A percentile compares a stretch with the other conserved stretches of the same genome.
phyloP scores from a whole-genome alignment of 2,113 vertebrate species.

The Xenopus borealis region DNA sequence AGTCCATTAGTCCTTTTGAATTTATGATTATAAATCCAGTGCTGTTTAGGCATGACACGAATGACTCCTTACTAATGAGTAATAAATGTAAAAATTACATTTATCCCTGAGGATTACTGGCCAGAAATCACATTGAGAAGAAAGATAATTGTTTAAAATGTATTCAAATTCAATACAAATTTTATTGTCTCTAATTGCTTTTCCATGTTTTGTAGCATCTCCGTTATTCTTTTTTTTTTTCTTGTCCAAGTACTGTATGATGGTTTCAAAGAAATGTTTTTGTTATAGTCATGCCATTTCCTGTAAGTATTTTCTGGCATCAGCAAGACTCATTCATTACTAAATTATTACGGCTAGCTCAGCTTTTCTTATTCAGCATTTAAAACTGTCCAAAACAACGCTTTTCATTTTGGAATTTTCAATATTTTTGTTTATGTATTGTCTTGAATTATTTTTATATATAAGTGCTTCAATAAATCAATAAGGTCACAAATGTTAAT shows the following conservation, averaged over 20 bases:
- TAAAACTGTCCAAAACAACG: no score
- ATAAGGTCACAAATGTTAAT: no score
- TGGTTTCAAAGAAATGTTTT: constrained; percentile 37
- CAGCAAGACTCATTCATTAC: constrained; percentile 49
- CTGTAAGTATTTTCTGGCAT: constrained; percentile 36
- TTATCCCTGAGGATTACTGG: constrained; percentile 71
- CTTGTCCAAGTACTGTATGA: constrained; percentile 55
- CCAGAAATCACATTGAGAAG: constrained; percentile 74
- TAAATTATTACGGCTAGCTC: constrained; percentile 51
- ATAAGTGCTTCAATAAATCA: no score
- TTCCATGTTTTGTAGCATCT: constrained; percentile 65
- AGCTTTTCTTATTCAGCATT: no score
- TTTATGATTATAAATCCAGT: constrained; percentile 75
- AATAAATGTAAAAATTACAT: constrained; percentile 76
- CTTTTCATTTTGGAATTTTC: no score
- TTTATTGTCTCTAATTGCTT: constrained; percentile 70
- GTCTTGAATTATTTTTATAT: no score
- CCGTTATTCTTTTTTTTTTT: constrained; percentile 59
- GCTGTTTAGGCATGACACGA: constrained; percentile 74
- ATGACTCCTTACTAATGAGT: constrained; percentile 77
- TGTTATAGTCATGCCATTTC: constrained; percentile 33
- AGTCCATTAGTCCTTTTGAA: constrained; percentile 73
- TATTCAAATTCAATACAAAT: constrained; percentile 81
- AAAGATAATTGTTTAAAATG: constrained; percentile 76
- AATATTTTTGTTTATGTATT: no score